Conservation (phyloP, 2,797 vertebrate genomes). For the Tapirus indicus region DNA sequence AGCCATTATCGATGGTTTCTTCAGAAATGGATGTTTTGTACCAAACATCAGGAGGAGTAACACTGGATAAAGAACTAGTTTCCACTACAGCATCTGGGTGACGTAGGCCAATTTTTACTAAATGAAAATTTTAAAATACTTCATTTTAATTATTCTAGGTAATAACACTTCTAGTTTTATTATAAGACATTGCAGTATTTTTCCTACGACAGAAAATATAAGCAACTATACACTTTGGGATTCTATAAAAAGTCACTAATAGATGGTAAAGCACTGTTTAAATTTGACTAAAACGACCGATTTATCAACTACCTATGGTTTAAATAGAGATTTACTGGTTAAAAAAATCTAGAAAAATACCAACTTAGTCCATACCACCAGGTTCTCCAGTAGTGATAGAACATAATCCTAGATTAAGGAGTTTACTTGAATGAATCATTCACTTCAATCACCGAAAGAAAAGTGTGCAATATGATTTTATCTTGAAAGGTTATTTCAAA, state of each 20-base stretch:
- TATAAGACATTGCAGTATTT: background rate
- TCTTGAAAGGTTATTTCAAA: background rate
- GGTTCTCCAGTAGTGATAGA: background rate
- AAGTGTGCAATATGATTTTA: background rate
- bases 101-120: conserved; percentile 97
- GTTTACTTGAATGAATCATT: background rate
- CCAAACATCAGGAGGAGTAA: conserved; percentile 98
- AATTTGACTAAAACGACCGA: background rate
- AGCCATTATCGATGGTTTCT: conserved; percentile 96
- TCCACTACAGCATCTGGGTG: conserved; percentile 98
- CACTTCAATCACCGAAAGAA: background rate
- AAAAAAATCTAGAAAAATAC: background rate
- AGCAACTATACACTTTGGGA: background rate
- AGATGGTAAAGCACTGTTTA: background rate
- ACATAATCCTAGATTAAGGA: background rate
- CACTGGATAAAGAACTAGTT: conserved; percentile 98
- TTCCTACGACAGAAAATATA: background rate
- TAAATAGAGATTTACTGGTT: background rate
- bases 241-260: background rate
- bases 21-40: conserved; percentile 97
- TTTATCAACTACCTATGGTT: background rate
- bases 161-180: background rate
- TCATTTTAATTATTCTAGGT: conserved; percentile 49
- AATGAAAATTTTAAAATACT: background rate
- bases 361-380: background rate